phyloP scores from a whole-genome alignment of 2,113 vertebrate genomes.

The Myocastor coypus region DNA sequence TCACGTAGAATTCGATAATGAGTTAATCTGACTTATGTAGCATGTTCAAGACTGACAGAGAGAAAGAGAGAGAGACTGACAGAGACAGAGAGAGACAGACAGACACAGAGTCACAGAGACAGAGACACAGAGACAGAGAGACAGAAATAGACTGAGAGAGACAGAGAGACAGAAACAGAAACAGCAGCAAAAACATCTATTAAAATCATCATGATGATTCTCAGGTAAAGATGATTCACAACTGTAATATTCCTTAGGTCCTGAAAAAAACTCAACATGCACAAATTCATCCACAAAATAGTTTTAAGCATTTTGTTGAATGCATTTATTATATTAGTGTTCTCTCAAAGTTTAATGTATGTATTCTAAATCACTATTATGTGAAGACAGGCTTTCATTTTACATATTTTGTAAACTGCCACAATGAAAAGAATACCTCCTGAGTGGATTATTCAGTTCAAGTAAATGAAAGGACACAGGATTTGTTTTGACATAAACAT shows the following conservation, averaged over 20 bases:
- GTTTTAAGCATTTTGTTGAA: background rate
- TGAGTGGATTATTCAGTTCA: background rate
- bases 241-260: background rate
- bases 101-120: too few relatives aligned
- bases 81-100: background rate
- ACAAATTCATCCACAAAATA: background rate
- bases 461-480: background rate
- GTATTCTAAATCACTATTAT: background rate
- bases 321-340: background rate
- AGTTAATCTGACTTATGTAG: background rate
- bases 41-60: background rate
- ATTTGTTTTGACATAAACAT: background rate
- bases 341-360: background rate
- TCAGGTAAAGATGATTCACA: background rate
- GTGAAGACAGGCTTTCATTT: background rate
- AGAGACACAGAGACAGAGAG: background rate
- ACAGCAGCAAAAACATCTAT: background rate
- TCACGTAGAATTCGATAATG: background rate
- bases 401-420: background rate
- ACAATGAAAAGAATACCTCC: background rate
- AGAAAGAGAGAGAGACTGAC: background rate
- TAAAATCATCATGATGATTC: background rate
- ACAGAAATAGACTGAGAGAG: too few relatives aligned
- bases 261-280: background rate
- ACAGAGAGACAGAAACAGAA: background rate